These are phyloP conservation scores for Drosophila niveifrons DNA, from an alignment of 2,888 invertebrate genomes.

Conservation along the genomic window DNA sequence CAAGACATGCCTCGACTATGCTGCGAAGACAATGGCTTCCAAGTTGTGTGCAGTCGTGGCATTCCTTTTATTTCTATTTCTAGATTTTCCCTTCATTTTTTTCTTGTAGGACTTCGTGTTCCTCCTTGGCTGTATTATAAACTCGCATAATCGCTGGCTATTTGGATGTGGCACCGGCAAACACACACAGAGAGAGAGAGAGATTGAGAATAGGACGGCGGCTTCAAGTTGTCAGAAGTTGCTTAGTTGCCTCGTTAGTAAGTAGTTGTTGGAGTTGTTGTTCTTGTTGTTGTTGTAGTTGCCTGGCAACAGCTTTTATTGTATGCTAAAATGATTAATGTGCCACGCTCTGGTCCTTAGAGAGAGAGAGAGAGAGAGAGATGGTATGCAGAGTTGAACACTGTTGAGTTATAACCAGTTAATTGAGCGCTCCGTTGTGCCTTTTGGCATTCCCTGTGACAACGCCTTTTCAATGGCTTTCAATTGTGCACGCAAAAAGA, in stretches of 20 bases:
- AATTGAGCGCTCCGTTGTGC: slow-evolving; percentile 63
- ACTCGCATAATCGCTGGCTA: slow-evolving; percentile 74
- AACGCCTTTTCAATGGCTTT: slow-evolving; percentile 60
- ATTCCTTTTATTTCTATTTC: slow-evolving; percentile 24
- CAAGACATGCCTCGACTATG: not conserved
- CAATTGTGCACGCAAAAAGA: slow-evolving; percentile 41
- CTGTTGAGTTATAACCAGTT: slow-evolving; percentile 62
- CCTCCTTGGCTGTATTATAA: slow-evolving; percentile 70
- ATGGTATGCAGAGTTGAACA: slow-evolving; percentile 12
- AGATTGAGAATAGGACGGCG: slow-evolving; percentile 19
- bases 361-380: not conserved
- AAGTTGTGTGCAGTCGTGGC: slow-evolving; percentile 14
- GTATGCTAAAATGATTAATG: slow-evolving; percentile 77
- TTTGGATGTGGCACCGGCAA: slow-evolving; percentile 19
- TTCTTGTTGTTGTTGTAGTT: slow-evolving; percentile 21
- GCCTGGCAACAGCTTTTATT: slow-evolving; percentile 58
- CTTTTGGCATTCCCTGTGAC: slow-evolving; percentile 42
- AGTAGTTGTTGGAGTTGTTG: slow-evolving; percentile 31
- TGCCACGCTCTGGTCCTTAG: slow-evolving; percentile 24
- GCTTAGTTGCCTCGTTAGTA: slow-evolving; percentile 67
- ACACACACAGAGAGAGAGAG: not conserved
- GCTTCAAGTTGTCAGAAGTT: slow-evolving; percentile 68
- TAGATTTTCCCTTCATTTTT: not conserved
- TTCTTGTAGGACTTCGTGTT: slow-evolving; percentile 21
- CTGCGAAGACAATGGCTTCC: slow-evolving; percentile 38